Percentiles rank a stretch among this genome's conserved stretches.
Conservation (phyloP, 2,113 vertebrate genomes). For the Salvelinus alpinus region DNA sequence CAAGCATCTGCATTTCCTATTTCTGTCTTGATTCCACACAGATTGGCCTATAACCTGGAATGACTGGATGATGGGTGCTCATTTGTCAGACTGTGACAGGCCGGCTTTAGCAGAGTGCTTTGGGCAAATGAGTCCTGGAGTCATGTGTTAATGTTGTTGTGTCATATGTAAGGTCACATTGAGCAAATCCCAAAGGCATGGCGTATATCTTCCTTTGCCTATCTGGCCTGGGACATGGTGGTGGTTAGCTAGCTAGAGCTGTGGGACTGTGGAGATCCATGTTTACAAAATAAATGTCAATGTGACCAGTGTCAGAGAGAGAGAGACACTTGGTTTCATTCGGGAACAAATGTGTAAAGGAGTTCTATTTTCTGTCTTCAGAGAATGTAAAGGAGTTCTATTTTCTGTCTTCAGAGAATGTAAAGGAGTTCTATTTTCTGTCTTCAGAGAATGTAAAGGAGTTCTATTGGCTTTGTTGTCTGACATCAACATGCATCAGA, state of each 20-base stretch:
- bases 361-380: background rate
- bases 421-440: background rate
- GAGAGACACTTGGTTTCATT: background rate
- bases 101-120: conserved; percentile 28
- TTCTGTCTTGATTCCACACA: background rate
- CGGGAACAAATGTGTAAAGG: background rate
- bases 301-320: conserved; percentile 30
- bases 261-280: background rate
- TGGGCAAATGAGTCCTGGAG: conserved; percentile 33
- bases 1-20: background rate
- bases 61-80: background rate
- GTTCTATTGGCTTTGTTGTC: no score
- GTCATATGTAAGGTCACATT: conserved; percentile 54
- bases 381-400: background rate
- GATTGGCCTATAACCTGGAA: background rate
- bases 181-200: conserved; percentile 50
- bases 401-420: background rate
- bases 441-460: background rate
- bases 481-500: no score
- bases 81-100: conserved; percentile 37
- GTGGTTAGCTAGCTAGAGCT: no score
- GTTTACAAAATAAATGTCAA: conserved; percentile 40
- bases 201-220: conserved; percentile 16
- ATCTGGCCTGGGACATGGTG: conserved; percentile 23
- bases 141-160: conserved; percentile 50